These are phyloP conservation scores for Matsumurasca onukii DNA, from an alignment of 1,140 invertebrate species.

Conservation along the genomic window DNA sequence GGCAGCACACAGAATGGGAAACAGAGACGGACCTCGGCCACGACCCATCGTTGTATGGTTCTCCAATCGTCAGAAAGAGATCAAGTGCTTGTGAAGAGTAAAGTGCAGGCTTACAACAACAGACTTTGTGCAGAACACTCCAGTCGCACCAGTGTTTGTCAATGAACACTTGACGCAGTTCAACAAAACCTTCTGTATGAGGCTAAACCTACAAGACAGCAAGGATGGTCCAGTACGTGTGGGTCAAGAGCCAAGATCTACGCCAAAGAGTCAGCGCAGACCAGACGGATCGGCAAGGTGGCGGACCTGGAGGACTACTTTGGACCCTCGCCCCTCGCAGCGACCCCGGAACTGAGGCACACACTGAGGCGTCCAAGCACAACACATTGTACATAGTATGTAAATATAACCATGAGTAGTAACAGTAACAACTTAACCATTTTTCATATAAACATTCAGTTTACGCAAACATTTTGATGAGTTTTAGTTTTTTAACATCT, in stretches of 20 bases:
- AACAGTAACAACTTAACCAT: not conserved
- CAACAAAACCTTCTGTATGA: not conserved
- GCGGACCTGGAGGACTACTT: not conserved
- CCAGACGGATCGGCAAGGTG: not conserved
- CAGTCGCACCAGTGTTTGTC: no score
- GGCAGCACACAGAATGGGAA: slow-evolving; percentile 1
- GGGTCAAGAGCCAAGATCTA: not conserved
- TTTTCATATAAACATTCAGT: not conserved
- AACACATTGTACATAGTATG: not conserved
- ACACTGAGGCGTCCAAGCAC: not conserved
- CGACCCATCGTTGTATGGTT: slow-evolving; percentile 1
- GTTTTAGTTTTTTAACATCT: no score
- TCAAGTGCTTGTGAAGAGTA: not conserved
- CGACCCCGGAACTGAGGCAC: not conserved
- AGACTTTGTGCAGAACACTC: no score
- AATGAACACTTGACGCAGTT: not conserved
- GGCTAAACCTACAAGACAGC: slow-evolving; percentile 1
- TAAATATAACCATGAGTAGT: not conserved
- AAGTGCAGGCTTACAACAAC: not conserved
- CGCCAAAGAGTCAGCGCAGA: not conserved
- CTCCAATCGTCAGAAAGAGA: not conserved
- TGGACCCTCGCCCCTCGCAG: not conserved
- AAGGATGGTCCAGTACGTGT: slow-evolving; percentile 1
- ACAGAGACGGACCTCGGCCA: not conserved
- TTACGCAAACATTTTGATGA: not conserved